These are phyloP conservation scores for Neomicropteryx cornuta DNA, from an alignment of 1,140 invertebrate genomes.

Conservation along the genomic window DNA sequence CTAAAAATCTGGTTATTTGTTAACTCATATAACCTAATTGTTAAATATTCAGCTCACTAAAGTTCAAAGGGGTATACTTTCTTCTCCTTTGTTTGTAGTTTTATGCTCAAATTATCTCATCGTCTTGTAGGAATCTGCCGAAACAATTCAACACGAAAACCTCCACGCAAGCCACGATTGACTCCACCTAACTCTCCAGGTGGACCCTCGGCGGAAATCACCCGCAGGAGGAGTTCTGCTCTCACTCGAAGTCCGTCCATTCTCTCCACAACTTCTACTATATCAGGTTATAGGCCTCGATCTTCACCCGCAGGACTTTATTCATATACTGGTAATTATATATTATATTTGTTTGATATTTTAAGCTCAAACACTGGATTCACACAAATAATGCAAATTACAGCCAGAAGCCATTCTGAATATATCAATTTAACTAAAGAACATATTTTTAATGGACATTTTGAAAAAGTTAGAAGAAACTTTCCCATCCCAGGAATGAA, in stretches of 20 bases:
- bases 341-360: slow-evolving; percentile 5
- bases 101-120: background rate
- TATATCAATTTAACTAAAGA: background rate
- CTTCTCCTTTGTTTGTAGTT: background rate
- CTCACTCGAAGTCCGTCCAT: slow-evolving; percentile 28
- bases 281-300: slow-evolving; percentile 47
- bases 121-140: slow-evolving; percentile 37
- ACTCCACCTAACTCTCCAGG: slow-evolving; percentile 41
- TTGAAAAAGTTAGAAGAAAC: background rate
- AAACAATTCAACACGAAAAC: slow-evolving; percentile 40
- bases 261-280: slow-evolving; percentile 43
- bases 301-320: slow-evolving; percentile 62
- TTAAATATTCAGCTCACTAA: no score
- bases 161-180: no score
- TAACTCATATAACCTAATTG: no score
- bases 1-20: no score
- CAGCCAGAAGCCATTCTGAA: slow-evolving; percentile 1
- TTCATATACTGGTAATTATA: slow-evolving; percentile 52
- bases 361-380: slow-evolving; percentile 5
- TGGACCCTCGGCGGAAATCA: slow-evolving; percentile 38
- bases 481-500: background rate
- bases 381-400: slow-evolving; percentile 1
- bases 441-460: background rate
- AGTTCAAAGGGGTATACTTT: background rate
- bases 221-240: slow-evolving; percentile 26